Base-by-base conservation (phyloP, 2,888 invertebrate genomes). In the Drosophila diplacantha region DNA sequence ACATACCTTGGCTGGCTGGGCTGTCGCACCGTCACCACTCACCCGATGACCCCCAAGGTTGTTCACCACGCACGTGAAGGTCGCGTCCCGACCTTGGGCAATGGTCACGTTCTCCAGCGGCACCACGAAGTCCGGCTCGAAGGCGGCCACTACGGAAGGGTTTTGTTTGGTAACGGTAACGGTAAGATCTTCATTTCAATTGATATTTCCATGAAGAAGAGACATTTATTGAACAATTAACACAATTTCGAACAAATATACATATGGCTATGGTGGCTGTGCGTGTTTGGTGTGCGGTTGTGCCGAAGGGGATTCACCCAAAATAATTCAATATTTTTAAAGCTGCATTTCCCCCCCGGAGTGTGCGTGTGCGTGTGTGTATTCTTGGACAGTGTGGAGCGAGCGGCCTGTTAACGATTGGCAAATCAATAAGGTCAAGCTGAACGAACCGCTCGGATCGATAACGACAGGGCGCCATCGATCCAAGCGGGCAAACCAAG, bases 1-100 rank as follows among this genome's bases (percentile, higher is more conserved):
- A 94, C 94, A 93, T 93, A 94, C 94, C 94, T 93, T 93, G 91
- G 93, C 93, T 88, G 92, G 92, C 18, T 46, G 44, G 91, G 93
- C 91, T 91, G 92, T 91, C 81, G 87, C 75, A 84, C 84, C 78
- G 90, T 93, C 93, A 91, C 94, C 94, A 95, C 95, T 95, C 95
- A 96, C 96, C 94, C 94, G 93, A 91, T 93, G 91, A 90, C 91
- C 91, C 81, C 91, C 91, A 87, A 94, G 91, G 90, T 94, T 93
- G 90, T 93, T 93, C 86, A 94, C 93, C 85, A 93, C 93, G 86
- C 94, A 94, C 83, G 93, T 93, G 89, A 94, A 93, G 82, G 92
- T 92, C 77, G 93, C 93, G 88, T 94, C 93, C 80, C 93, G 91
- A 79, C 94, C 93, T 89, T 93, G 93, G 75, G 93, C 91, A 81